phyloP scores from a whole-genome alignment of 2,888 invertebrate species.

The Morpho deidamia region DNA sequence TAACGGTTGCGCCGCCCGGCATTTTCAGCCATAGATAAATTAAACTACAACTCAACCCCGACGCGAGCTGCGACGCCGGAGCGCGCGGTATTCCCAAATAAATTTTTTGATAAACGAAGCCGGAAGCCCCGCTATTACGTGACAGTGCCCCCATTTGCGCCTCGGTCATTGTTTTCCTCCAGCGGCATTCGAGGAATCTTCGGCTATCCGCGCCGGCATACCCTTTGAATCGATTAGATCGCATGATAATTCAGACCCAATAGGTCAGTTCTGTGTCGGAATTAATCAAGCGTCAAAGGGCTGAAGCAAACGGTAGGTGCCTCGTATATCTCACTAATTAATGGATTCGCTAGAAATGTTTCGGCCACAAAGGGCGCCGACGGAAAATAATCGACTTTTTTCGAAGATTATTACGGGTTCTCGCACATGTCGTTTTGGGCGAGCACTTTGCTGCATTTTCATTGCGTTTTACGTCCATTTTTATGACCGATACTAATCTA shows the following conservation, averaged over 20 bases:
- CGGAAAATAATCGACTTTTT: slow-evolving; percentile 34
- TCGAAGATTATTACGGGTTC: not conserved
- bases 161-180: slow-evolving; percentile 71
- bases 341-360: slow-evolving; percentile 70
- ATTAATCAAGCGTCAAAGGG: slow-evolving; percentile 76
- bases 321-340: slow-evolving; percentile 75
- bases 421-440: slow-evolving; percentile 3
- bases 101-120: slow-evolving; percentile 74
- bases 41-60: slow-evolving; percentile 71
- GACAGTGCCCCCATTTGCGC: slow-evolving; percentile 61
- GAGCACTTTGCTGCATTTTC: slow-evolving; percentile 2
- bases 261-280: slow-evolving; percentile 74
- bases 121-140: slow-evolving; percentile 73
- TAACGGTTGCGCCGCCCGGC: slow-evolving; percentile 62
- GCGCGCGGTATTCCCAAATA: slow-evolving; percentile 72
- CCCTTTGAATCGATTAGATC: slow-evolving; percentile 72
- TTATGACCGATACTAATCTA: slow-evolving; percentile 4
- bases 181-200: slow-evolving; percentile 58
- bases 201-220: slow-evolving; percentile 58
- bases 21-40: slow-evolving; percentile 74
- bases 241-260: slow-evolving; percentile 59
- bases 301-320: slow-evolving; percentile 62
- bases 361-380: slow-evolving; percentile 68
- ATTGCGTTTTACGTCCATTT: slow-evolving; percentile 6
- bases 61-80: slow-evolving; percentile 43